These are phyloP conservation scores for Spizaetus ornatus DNA, from an alignment of 2,113 vertebrate genomes.

Conservation along the genomic window DNA sequence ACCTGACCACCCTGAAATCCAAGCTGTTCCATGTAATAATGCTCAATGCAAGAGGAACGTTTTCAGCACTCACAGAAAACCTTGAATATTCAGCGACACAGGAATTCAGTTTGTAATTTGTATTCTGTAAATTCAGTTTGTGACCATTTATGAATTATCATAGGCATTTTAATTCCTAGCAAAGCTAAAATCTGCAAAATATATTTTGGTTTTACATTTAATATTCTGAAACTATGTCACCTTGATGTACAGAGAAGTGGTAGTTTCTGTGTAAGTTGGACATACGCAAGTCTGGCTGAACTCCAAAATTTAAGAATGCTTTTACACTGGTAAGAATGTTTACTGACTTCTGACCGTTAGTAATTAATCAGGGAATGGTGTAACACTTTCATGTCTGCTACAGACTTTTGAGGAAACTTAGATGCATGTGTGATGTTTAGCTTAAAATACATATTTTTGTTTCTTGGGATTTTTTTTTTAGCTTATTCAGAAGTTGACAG, in stretches of 20 bases:
- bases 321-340: not conserved
- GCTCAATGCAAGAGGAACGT: not conserved
- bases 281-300: not conserved
- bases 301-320: not conserved
- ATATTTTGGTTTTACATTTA: not conserved
- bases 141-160: not conserved
- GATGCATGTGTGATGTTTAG: not conserved
- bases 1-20: not conserved
- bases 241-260: not conserved
- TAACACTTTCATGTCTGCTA: not conserved
- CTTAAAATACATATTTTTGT: not conserved
- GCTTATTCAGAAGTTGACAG: conserved; percentile 92
- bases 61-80: not conserved
- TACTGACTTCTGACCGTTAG: not conserved
- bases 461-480: conserved; percentile 34
- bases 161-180: not conserved
- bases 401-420: not conserved
- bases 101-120: not conserved
- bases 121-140: not conserved
- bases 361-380: not conserved
- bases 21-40: not conserved
- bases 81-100: not conserved
- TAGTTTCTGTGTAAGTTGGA: not conserved
- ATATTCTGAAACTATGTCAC: not conserved
- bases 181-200: not conserved